Evolutionary conservation across 2,888 invertebrate genomes (phyloP).

Genomic region (Limenitis camilla): DNA sequence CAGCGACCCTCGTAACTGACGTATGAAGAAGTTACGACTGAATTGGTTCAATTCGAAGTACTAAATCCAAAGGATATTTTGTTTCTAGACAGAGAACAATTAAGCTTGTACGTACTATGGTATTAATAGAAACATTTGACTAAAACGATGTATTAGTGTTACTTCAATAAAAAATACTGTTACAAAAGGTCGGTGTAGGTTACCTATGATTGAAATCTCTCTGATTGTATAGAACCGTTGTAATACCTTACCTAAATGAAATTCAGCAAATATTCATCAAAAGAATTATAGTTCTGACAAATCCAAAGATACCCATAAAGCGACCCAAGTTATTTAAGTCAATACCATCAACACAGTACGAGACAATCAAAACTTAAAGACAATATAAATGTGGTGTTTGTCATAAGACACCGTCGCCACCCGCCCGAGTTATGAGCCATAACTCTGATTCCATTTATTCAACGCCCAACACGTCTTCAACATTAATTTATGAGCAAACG

Average conservation of each 20-base stretch:
- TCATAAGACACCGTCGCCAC: conserved; percentile 45
- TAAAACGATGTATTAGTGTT: too few species aligned
- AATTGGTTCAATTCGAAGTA: conserved; percentile 14
- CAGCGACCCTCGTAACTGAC: conserved; percentile 59
- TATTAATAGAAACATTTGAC: too few species aligned
- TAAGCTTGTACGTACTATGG: too few species aligned
- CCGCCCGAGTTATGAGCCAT: conserved; percentile 61
- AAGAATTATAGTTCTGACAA: too few species aligned
- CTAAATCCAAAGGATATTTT: conserved; percentile 1
- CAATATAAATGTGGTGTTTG: conserved; percentile 50
- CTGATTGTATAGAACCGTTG: too few species aligned
- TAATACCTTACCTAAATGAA: too few species aligned
- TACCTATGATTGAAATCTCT: too few species aligned
- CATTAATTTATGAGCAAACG: conserved; percentile 69
- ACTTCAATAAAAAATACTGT: too few species aligned
- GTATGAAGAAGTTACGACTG: conserved; percentile 25
- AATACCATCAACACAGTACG: conserved; percentile 4
- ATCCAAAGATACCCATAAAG: too few species aligned
- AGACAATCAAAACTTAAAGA: conserved; percentile 28
- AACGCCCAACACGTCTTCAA: conserved; percentile 49
- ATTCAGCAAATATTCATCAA: too few species aligned
- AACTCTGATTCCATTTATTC: conserved; percentile 69
- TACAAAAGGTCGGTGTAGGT: too few species aligned
- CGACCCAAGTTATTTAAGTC: neutral
- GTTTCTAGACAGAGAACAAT: too few species aligned